Conservation (phyloP, 2,113 vertebrate species). For the Empidonax alnorum region DNA sequence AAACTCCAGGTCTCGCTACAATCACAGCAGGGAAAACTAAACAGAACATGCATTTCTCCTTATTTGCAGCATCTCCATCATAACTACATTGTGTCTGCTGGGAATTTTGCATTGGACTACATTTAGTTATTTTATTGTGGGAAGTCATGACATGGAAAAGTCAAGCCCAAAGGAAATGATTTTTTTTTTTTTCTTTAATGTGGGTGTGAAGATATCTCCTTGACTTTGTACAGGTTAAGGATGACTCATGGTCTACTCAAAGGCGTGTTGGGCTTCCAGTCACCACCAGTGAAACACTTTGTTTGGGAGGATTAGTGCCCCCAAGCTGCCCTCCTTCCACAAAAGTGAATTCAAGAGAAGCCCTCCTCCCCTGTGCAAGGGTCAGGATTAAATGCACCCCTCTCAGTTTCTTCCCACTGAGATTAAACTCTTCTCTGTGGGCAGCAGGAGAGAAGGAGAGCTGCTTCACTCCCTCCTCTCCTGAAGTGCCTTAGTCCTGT, state of each 20-base stretch:
- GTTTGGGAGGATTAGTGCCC: not conserved
- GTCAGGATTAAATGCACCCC: not conserved
- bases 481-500: not conserved
- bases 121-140: not conserved
- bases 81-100: not conserved
- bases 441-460: not conserved
- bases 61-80: not conserved
- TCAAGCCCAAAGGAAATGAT: not conserved
- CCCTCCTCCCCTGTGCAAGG: accelerated
- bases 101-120: not conserved
- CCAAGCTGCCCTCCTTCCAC: not conserved
- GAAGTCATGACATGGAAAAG: not conserved
- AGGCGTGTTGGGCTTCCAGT: not conserved
- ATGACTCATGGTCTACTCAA: not conserved
- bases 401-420: not conserved
- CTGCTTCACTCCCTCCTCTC: not conserved
- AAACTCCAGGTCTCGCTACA: not conserved
- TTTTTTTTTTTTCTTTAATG: not conserved
- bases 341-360: not conserved
- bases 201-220: not conserved
- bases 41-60: not conserved
- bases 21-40: not conserved
- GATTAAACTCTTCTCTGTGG: accelerated
- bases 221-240: not conserved
- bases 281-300: not conserved